These are phyloP conservation scores for Caenorhabditis sp. DNA, from an alignment of 2,888 invertebrate genomes.

Conservation along the genomic window DNA sequence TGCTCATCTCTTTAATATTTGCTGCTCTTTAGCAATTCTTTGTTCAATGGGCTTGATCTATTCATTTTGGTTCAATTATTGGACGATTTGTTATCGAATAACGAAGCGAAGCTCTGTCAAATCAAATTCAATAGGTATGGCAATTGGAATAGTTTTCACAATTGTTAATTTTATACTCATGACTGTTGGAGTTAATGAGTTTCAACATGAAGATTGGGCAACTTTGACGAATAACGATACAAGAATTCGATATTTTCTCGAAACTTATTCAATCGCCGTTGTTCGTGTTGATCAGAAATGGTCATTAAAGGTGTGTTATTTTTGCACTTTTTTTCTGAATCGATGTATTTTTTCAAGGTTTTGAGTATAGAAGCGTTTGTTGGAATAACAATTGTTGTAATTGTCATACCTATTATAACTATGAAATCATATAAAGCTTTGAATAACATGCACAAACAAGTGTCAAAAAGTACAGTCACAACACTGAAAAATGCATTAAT, in stretches of 20 bases:
- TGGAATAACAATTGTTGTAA: conserved; percentile 20
- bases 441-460: conserved; percentile 18
- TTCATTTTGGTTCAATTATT: conserved; percentile 37
- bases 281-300: conserved; percentile 31
- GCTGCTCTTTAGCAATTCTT: conserved; percentile 29
- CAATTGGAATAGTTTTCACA: conserved; percentile 20
- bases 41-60: conserved; percentile 39
- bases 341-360: conserved; percentile 5
- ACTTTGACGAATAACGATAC: conserved; percentile 10
- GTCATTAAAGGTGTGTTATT: conserved; percentile 25
- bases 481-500: conserved; percentile 25
- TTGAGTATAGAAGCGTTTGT: conserved; percentile 35
- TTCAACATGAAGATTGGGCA: conserved; percentile 15
- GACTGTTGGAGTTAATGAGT: conserved; percentile 28
- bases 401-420: conserved; percentile 34
- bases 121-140: conserved; percentile 12
- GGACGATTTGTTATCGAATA: conserved; percentile 29
- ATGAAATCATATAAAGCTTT: conserved; percentile 26
- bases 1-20: conserved; percentile 35
- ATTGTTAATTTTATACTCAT: conserved; percentile 26
- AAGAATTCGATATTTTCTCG: conserved; percentile 11
- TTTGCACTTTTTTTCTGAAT: not conserved
- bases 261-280: conserved; percentile 30
- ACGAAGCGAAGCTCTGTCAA: conserved; percentile 10
- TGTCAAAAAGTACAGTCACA: conserved; percentile 23